Conservation (phyloP, 2,113 vertebrate genomes). For the Pituophis catenifer region DNA sequence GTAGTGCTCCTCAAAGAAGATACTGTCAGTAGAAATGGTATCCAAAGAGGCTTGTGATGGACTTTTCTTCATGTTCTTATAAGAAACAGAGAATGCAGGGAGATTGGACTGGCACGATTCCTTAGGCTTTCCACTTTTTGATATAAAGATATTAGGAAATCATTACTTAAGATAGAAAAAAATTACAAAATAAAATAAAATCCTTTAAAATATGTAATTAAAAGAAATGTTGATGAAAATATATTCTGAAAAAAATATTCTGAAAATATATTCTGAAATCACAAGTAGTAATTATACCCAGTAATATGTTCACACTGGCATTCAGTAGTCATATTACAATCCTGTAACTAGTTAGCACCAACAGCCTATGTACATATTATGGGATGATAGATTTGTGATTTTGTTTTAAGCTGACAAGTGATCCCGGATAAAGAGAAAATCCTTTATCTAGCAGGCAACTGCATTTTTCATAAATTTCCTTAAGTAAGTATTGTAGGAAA, state of each 20-base stretch:
- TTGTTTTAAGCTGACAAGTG: not conserved
- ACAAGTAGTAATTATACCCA: not conserved
- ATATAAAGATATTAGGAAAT: conserved; percentile 57
- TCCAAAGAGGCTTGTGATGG: conserved; percentile 92
- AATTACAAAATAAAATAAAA: conserved; percentile 1
- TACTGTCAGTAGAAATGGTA: conserved; percentile 92
- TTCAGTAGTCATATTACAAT: not conserved
- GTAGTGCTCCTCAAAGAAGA: conserved; percentile 78
- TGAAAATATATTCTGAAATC: conserved; percentile 5
- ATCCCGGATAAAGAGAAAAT: not conserved
- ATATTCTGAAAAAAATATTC: not conserved
- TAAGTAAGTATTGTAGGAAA: not conserved
- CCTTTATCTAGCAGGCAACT: not conserved
- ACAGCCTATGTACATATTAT: not conserved
- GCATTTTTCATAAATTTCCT: not conserved
- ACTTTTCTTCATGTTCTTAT: conserved; percentile 92
- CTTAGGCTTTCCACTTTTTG: conserved; percentile 83
- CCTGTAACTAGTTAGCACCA: not conserved
- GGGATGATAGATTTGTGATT: not conserved
- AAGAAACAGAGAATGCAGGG: conserved; percentile 80
- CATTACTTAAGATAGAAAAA: conserved; percentile 34
- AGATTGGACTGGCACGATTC: conserved; percentile 82
- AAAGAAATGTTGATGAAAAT: conserved; percentile 6
- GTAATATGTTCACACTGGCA: not conserved
- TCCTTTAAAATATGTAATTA: conserved; percentile 27